These are phyloP conservation scores for Lepidurus couesii DNA, from an alignment of 1,140 invertebrate genomes.

Conservation along the genomic window DNA sequence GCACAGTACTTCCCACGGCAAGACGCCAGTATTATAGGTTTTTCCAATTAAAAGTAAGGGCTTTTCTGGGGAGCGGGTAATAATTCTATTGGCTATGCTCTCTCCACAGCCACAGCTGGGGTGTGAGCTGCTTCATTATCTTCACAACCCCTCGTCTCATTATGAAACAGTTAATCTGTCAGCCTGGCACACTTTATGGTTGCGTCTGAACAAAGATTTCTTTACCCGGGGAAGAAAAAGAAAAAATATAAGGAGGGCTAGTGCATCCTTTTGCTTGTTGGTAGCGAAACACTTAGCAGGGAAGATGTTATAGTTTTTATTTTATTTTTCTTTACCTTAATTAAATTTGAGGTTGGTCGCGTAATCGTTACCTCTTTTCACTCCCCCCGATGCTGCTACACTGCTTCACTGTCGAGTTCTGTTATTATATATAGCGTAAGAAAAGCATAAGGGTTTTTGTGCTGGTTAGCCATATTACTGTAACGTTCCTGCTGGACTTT, in stretches of 20 bases:
- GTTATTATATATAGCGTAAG: not conserved
- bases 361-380: not conserved
- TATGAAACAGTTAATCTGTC: constrained; percentile 19
- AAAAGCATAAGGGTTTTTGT: not conserved
- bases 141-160: constrained; percentile 5
- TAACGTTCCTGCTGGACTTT: not conserved
- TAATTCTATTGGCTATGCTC: constrained; percentile 17
- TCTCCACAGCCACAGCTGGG: not conserved
- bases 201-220: constrained; percentile 22
- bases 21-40: not conserved
- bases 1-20: constrained; percentile 10
- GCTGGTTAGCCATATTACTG: not conserved
- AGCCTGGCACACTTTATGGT: constrained; percentile 14
- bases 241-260: not conserved
- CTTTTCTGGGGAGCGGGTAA: not conserved
- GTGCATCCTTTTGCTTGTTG: not conserved
- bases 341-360: not conserved
- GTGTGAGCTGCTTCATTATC: constrained; percentile 21
- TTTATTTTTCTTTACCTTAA: not conserved
- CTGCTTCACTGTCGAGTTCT: not conserved
- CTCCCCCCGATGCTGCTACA: not conserved
- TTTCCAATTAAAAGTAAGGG: constrained; percentile 13
- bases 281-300: constrained; percentile 8
- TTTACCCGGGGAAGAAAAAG: not conserved
- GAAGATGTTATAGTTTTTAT: constrained; percentile 7